These are phyloP conservation scores for Malthinus seriepunctatus DNA, from an alignment of 2,888 invertebrate species.

Conservation along the genomic window DNA sequence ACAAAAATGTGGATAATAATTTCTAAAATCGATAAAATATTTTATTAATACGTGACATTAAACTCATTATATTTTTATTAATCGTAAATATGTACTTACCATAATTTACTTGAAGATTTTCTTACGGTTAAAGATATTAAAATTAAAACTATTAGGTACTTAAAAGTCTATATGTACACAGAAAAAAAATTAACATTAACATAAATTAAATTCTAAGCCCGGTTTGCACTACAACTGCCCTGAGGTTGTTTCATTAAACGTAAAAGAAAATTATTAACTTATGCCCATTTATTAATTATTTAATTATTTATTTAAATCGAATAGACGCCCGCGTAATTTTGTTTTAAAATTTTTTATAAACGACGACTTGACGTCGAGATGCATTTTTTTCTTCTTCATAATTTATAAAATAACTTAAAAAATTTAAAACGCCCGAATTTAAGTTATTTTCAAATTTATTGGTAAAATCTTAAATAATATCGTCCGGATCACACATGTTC, in stretches of 20 bases:
- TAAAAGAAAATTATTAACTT: constrained; percentile 14
- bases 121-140: no score
- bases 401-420: background rate
- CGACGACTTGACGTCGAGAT: constrained; percentile 15
- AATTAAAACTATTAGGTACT: no score
- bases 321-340: constrained; percentile 16
- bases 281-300: constrained; percentile 22
- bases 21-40: no score
- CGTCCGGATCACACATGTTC: constrained; percentile 37
- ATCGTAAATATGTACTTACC: background rate
- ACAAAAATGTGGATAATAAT: no score
- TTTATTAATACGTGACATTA: no score
- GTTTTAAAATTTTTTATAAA: background rate
- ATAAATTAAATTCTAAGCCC: constrained; percentile 40
- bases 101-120: background rate
- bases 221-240: constrained; percentile 52
- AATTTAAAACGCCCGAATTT: background rate
- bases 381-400: constrained; percentile 8
- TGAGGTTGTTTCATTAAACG: constrained; percentile 49
- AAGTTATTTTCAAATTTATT: no score
- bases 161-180: no score
- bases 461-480: constrained; percentile 23
- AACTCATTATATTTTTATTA: no score
- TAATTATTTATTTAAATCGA: constrained; percentile 5
- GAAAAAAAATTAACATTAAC: background rate